phyloP scores from a whole-genome alignment of 2,888 invertebrate species.

The Ophion obscuratus region DNA sequence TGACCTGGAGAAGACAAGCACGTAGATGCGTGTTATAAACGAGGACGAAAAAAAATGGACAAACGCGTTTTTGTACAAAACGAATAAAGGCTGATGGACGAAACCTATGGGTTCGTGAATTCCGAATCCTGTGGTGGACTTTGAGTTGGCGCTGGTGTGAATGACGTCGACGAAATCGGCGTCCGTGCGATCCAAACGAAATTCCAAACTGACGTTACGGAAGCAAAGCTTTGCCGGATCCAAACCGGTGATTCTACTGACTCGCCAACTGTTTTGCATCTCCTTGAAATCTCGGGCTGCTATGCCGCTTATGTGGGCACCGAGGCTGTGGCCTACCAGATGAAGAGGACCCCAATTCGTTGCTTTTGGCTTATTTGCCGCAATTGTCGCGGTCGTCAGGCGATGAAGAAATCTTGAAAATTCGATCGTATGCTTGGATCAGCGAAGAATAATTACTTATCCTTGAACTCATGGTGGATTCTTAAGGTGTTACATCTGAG shows the following conservation, averaged over 20 bases:
- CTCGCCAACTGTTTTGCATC: conserved; percentile 76
- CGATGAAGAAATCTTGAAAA: conserved; percentile 84
- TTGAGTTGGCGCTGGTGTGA: conserved; percentile 87
- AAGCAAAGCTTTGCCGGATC: conserved; percentile 89
- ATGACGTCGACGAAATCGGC: conserved; percentile 88
- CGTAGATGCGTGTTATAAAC: no score
- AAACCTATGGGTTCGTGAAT: conserved; percentile 86
- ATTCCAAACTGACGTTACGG: conserved; percentile 82
- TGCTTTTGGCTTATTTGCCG: conserved; percentile 77
- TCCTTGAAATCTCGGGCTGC: conserved; percentile 85
- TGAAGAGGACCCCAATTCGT: conserved; percentile 82
- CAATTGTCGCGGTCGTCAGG: conserved; percentile 83
- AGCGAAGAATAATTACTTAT: background rate
- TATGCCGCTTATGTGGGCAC: conserved; percentile 87
- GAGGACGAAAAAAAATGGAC: background rate
- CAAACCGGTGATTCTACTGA: conserved; percentile 84
- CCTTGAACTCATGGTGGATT: no score
- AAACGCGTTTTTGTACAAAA: background rate
- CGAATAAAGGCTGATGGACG: background rate
- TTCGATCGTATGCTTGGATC: background rate
- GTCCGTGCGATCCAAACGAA: conserved; percentile 86
- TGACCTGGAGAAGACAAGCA: conserved; percentile 83
- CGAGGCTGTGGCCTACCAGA: conserved; percentile 87
- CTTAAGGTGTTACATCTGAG: no score
- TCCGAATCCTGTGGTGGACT: conserved; percentile 86